phyloP scores from a whole-genome alignment of 2,888 invertebrate genomes.

The Philereme vetulata region DNA sequence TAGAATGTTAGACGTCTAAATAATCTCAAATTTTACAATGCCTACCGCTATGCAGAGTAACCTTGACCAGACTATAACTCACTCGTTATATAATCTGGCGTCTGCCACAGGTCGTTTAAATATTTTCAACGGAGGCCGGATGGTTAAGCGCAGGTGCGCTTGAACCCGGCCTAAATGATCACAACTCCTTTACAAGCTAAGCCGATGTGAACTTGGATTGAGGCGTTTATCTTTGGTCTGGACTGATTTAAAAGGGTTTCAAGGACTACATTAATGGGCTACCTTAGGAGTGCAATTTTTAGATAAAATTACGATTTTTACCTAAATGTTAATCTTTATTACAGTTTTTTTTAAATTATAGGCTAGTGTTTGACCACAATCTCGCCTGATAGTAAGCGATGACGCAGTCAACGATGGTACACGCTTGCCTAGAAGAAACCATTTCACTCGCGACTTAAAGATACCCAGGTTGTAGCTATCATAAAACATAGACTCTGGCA shows the following conservation, averaged over 20 bases:
- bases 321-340: background rate
- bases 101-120: slow-evolving; percentile 47
- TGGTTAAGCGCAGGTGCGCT: slow-evolving; percentile 41
- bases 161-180: slow-evolving; percentile 44
- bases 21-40: too few species aligned
- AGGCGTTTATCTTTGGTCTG: slow-evolving; percentile 54
- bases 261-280: slow-evolving; percentile 27
- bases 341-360: too few species aligned
- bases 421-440: too few species aligned
- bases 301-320: slow-evolving; percentile 10
- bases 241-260: slow-evolving; percentile 40
- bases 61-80: slow-evolving; percentile 35
- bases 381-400: too few species aligned
- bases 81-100: slow-evolving; percentile 44
- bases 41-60: too few species aligned
- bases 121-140: slow-evolving; percentile 44
- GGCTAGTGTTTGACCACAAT: too few species aligned
- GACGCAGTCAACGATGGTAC: too few species aligned
- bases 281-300: slow-evolving; percentile 28
- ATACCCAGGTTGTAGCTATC: too few species aligned
- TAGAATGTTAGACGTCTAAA: too few species aligned
- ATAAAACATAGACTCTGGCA: too few species aligned
- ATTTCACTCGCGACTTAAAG: too few species aligned
- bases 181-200: slow-evolving; percentile 51
- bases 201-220: slow-evolving; percentile 50